Base-by-base conservation (phyloP, 2,888 invertebrate species). In the Nowickia ferox region DNA sequence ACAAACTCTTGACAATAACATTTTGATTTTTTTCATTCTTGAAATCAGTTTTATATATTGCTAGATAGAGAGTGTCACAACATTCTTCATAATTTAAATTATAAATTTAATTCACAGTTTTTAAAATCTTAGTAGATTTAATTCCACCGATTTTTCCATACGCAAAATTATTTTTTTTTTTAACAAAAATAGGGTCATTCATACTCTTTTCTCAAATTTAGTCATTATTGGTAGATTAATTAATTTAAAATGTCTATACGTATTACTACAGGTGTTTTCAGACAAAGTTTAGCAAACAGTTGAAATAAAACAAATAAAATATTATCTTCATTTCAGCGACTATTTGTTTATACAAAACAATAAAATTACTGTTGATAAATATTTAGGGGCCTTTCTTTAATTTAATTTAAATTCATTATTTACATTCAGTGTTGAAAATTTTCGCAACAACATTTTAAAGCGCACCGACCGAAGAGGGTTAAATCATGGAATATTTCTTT, bases 311-410 rank as follows among this genome's bases (percentile, higher is more conserved):
- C 13, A 42, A 53, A 68, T 15, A 9, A n/a, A 30, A 48, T 53
- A 1, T 53, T 68, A 15, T 13, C 42, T 38, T 17, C 8, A 51
- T 66, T 69, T 53, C 17, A 40, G 40, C 38, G 53, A 17, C 68
- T 68, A 40, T 68, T 68, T 68, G 68, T 53, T 68, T 68, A 68
- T 68, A 11, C 9, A 51, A 48, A 66, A 66, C 15, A 61, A n/a
- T 10, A 40, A 65, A 30, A 30, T 30, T 30, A 30, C 30, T 66
- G 40, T n/a, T 44, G 11, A 42, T 15, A 57, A 57, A 42, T 42
- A 19, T 42, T 63, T 40, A 17, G 15, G n/a, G 13, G 22, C 48
- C 11, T 30, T 44, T 46, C 4, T 68, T 68, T 53, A 40, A 53
- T 30, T 69, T 9, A 69, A 69, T 42, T 42, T 15, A 0, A 69